Base-by-base conservation (phyloP, 2,113 vertebrate species). In the Hyperopisus bebe region DNA sequence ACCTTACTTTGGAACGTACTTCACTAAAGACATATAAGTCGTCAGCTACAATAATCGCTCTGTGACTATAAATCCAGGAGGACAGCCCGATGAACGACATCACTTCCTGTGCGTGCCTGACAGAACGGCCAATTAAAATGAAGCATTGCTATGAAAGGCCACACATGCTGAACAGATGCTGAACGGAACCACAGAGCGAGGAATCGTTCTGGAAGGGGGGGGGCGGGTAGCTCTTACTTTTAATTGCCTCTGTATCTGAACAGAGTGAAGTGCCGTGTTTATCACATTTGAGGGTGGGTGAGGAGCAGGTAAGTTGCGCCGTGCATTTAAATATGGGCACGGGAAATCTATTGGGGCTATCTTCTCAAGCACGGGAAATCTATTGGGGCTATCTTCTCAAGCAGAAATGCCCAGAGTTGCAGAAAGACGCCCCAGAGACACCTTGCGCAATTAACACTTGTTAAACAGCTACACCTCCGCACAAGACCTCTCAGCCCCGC, bases 241-340 rank as follows among this genome's bases (percentile, higher is more conserved):
- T 87, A 53, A 77, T 46, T 74, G 85, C 58, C 24, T 90, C 84
- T 21, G 7, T 90, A 86, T 77, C 46, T 3, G 89, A 86, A 42
- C 27, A 17, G 42, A 44, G 84, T 35, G 39, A 42, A 90, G 42
- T 24, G 17, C 50, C 24, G 55, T 84, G 6, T 85, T 86, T 48
- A 86, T 85, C 39, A 58, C 24, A 86, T 48, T 50, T 35, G 42
- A 55, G 35, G 7, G 35, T 44, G 89, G 50, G 58, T 27, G 55
- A 70, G 83, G 47, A 77, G 31, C 62, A 74, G 47, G 47, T 50
- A 80, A 50, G 39, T 55, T 87, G 62, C 42, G 21, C 5, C 13
- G 31, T 53, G 47, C 66, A 77, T 90, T 90, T 87, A 77, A 80
- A 90, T 87, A 47, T 11, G n/a, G 46, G 27, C 58, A 11, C 13